Base-by-base conservation (phyloP, 2,797 vertebrate genomes). In the Morus bassanus region DNA sequence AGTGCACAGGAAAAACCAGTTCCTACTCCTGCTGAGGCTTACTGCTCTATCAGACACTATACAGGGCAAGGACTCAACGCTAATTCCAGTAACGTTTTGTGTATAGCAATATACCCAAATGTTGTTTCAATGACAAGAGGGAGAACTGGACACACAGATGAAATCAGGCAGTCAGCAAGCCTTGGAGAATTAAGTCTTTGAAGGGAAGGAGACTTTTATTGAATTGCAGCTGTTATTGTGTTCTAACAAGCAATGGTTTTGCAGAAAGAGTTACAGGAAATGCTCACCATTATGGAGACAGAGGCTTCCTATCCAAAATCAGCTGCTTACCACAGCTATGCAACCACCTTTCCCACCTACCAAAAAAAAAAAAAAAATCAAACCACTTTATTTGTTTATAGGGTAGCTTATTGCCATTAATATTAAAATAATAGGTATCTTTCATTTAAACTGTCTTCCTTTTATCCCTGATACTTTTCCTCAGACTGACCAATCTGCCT, bases 1-100 rank as follows among this genome's bases (percentile, higher is more conserved):
- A 59, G 51, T 0, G 18, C 63, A 82, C 83, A 78, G 43, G 92
- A 92, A 96, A 94, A 96, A 95, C 51, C 73, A 45, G 90, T 85
- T 94, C 63, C 80, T 85, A 6, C 10, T 73, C 33, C 54, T 93
- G 74, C 80, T 73, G 63, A 85, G 60, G 23, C 53, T 54, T 39
- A 18, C 7, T 59, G 56, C 10, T 85, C 35, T 54, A 18, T 23
- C 43, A 78, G 57, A 81, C 69, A 37, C 39, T 24, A 39, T 18
- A 43, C 23, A 37, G 0, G 9, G 53, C 60, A 67, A 41, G 30
- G 27, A 77, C 51, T 35, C 30, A 37, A 22, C 0, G 0, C 19
- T 51, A 37, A 45, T 23, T 72, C 39, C 61, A n/a, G 75, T 57
- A 68, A 69, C 1, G 1, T 78, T 79, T 46, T 84, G 21, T 11